Evolutionary conservation across 1,140 invertebrate species (phyloP).

Genomic region (Stegodyphus dumicola): DNA sequence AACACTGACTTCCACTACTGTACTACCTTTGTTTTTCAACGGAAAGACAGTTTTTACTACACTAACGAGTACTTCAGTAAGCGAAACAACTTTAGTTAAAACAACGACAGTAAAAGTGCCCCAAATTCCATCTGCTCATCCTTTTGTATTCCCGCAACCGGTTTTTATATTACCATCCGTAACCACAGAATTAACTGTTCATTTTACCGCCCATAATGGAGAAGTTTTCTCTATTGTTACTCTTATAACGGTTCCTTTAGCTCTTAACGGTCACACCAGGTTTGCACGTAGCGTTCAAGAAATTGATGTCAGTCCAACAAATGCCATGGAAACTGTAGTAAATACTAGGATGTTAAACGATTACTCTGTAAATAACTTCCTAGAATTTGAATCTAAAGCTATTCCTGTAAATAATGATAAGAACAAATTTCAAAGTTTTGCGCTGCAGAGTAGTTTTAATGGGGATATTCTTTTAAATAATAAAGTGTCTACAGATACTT

Average conservation of each 20-base stretch:
- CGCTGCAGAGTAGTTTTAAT: background rate
- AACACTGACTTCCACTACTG: constrained; percentile 85
- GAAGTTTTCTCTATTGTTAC: constrained; percentile 63
- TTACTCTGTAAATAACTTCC: background rate
- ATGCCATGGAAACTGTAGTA: background rate
- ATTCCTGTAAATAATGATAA: background rate
- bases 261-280: constrained; percentile 40
- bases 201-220: constrained; percentile 63
- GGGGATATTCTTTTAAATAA: no score
- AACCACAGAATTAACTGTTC: constrained; percentile 64
- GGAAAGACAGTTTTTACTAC: constrained; percentile 91
- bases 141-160: constrained; percentile 63
- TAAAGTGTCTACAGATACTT: no score
- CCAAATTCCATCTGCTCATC: constrained; percentile 70
- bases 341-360: background rate
- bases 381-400: background rate
- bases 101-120: constrained; percentile 62
- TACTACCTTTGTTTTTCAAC: constrained; percentile 86
- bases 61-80: constrained; percentile 84
- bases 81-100: constrained; percentile 84
- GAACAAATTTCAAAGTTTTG: background rate
- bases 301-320: background rate
- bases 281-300: constrained; percentile 40
- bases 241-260: constrained; percentile 60
- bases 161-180: constrained; percentile 61